Evolutionary conservation across 2,888 invertebrate genomes (phyloP), one percentile per base, ranked within the genome.

Genomic region (Galerucella calmariensis): DNA sequence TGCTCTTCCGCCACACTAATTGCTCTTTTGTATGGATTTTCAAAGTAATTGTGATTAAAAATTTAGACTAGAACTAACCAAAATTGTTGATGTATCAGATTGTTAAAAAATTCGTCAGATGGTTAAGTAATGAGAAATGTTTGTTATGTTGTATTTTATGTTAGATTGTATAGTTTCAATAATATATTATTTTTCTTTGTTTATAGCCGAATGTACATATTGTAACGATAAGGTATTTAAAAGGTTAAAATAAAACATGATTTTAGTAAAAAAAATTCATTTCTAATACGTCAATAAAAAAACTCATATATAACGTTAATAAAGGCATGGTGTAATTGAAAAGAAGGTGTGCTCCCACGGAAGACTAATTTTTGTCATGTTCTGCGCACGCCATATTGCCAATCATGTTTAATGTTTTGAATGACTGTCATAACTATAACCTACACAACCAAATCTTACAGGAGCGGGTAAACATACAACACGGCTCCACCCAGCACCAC

Each of bases 151-250:
- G 67, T 75, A 75, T 80, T 77, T 79, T 77, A 78, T 77, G 75
- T 80, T 80, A 80, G 77, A 72, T 65, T 74, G 75, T 75, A 75
- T 76, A 77, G 72, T 77, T 78, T 77, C 73, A 77, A 79, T 78
- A 79, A 77, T 80, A 79, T 79, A 79, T 71, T 71, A 69, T 78
- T 78, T 69, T 74, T 77, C 73, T 41, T 68, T 81, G 80, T 81
- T 80, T 70, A 79, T 79, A 80, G 73, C 56, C 74, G 76, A 73
- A 73, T 80, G 79, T 80, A 80, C 77, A 80, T 80, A 79, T 78
- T 75, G 75, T 75, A 75, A 63, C 73, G 56, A 72, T 78, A 74
- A 77, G 79, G 80, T 79, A 80, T 79, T 78, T 73, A 78, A 74
- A 78, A 76, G 59, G 20, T 71, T 59, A 53, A 65, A 71, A 65